Conservation (phyloP, 2,888 invertebrate species). For the Ceratothoa steindachneri region DNA sequence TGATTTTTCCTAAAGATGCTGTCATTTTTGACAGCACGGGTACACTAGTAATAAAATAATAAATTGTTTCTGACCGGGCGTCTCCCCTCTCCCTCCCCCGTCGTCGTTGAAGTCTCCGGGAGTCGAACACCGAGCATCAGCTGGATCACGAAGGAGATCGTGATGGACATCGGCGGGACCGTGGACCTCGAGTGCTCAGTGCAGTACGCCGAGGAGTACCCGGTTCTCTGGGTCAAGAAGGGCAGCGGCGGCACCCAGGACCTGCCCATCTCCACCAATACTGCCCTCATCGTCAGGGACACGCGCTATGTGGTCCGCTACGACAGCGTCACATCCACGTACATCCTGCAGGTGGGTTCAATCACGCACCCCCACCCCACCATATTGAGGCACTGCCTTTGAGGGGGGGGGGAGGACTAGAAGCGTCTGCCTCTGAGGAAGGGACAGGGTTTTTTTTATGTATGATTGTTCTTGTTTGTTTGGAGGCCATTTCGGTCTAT, state of each 20-base stretch:
- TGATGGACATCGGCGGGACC: constrained; percentile 82
- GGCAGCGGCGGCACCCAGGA: constrained; percentile 63
- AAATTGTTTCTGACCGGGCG: too few relatives aligned
- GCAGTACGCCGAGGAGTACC: constrained; percentile 80
- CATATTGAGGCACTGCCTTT: too few relatives aligned
- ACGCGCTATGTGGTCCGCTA: constrained; percentile 76
- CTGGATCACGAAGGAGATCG: constrained; percentile 85
- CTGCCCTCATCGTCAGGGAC: constrained; percentile 77
- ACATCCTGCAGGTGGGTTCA: constrained; percentile 61
- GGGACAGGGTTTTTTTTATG: too few relatives aligned
- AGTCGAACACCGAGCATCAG: constrained; percentile 54
- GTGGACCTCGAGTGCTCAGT: constrained; percentile 84
- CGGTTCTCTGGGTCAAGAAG: constrained; percentile 75
- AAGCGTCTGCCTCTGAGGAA: too few relatives aligned
- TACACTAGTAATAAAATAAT: too few relatives aligned
- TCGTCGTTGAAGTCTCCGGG: constrained; percentile 56
- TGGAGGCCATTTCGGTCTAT: too few relatives aligned
- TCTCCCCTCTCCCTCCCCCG: not conserved
- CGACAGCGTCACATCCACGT: constrained; percentile 74
- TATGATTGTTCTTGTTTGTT: too few relatives aligned
- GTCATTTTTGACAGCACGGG: too few relatives aligned
- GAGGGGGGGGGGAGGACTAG: too few relatives aligned
- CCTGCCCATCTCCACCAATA: constrained; percentile 76
- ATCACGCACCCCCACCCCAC: not conserved
- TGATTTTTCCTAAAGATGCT: too few relatives aligned